These are phyloP conservation scores for Drosophila diplacantha DNA, from an alignment of 2,888 invertebrate genomes.

Conservation along the genomic window DNA sequence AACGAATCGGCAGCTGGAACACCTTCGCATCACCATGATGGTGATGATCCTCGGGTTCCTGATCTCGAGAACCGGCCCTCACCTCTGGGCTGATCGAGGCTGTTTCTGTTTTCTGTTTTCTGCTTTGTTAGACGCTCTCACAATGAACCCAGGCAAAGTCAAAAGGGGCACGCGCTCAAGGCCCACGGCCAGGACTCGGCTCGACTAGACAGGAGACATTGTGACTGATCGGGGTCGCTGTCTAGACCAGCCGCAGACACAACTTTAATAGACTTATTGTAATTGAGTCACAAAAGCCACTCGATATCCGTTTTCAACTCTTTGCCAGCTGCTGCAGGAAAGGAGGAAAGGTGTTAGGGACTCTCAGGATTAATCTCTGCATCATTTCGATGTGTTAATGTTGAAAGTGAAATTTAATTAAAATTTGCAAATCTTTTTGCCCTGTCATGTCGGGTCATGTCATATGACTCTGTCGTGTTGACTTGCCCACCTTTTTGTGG, in stretches of 20 bases:
- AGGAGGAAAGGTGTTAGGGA: conserved; percentile 40
- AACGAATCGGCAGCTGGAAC: conserved; percentile 65
- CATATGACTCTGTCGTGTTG: conserved; percentile 57
- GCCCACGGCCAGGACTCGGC: conserved; percentile 1
- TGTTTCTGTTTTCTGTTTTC: conserved; percentile 21
- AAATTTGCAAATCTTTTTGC: conserved; percentile 54
- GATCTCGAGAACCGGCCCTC: conserved; percentile 19
- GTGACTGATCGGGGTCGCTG: conserved; percentile 45
- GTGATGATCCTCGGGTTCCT: conserved; percentile 5
- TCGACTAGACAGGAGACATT: conserved; percentile 37
- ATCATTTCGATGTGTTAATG: conserved; percentile 57
- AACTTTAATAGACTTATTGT: conserved; percentile 72
- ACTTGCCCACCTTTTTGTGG: conserved; percentile 66
- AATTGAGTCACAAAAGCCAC: conserved; percentile 73
- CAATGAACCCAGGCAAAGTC: conserved; percentile 65
- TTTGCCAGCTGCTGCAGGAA: conserved; percentile 36
- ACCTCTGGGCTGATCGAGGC: conserved; percentile 23
- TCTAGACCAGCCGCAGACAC: conserved; percentile 67
- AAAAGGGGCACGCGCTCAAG: conserved; percentile 69
- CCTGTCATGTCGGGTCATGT: conserved; percentile 27
- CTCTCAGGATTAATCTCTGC: conserved; percentile 3
- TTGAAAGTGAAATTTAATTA: conserved; percentile 59
- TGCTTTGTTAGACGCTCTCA: conserved; percentile 59
- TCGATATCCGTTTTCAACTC: conserved; percentile 52
- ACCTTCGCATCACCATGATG: conserved; percentile 58